Evolutionary conservation across 2,888 invertebrate species (phyloP), one percentile per base, ranked within the genome.

Genomic region (Callimorpha dominula): DNA sequence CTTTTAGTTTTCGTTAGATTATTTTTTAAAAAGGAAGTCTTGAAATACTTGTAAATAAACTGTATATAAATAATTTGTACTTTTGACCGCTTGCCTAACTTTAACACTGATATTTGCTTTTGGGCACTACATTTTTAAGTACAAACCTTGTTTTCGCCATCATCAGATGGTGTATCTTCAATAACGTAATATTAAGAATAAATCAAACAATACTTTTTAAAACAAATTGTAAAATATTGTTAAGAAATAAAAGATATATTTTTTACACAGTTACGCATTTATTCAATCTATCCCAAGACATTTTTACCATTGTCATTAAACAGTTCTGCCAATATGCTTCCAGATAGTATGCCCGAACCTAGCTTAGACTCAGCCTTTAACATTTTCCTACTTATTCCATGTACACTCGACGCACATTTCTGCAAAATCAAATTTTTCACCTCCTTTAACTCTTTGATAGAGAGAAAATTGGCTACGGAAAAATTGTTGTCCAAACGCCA

Each of bases 351-450:
- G n/a, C 83, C 78, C 1, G 68, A 68, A 46, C 46, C 57, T 43
- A 75, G 52, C 43, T 62, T 73, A 64, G 42, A 17, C 2, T 65
- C 72, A 0, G 71, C 73, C 75, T 86, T 90, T 0, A 94, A 72
- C 12, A 84, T 88, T 46, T 79, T 87, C 68, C 93, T 89, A 46
- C 82, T 90, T 5, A 94, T 89, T 0, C 94, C 94, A 15, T 92
- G 87, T 0, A 89, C 81, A 72, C 91, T 93, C 0, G 95, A 93
- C 0, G 83, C 84, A 60, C 92, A 90, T n/a, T 57, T 20, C 15
- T 54, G 31, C 4, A 92, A 75, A 17, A 95, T 92, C 70, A 94
- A 83, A 46, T 93, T 88, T 72, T 93, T 94, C 0, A 94, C 85
- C 72, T 94, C 91, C 11, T 89, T 82, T 67, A 95, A 84, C 65